Base-by-base conservation (phyloP, 2,113 vertebrate genomes). In the Trinectes maculatus region DNA sequence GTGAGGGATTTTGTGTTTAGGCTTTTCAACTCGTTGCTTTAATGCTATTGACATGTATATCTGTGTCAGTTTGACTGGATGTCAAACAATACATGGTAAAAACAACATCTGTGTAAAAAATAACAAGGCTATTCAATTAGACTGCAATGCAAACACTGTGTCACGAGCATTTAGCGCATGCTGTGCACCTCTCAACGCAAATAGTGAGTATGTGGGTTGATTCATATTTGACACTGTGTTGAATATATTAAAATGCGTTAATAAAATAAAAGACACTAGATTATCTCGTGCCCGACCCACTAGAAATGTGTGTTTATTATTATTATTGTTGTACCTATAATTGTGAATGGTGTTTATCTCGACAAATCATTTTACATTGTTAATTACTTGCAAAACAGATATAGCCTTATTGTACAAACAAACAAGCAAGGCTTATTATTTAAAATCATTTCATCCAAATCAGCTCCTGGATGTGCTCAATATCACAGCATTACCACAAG, bases 111-210 rank as follows among this genome's bases (percentile, higher is more conserved):
- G 71, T 52, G 62, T 72, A 67, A 69, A 74, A 52, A 63, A 33
- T 51, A 74, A 80, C 71, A 72, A 36, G 58, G 61, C 42, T 52
- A 74, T 80, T 77, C 51, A 66, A 72, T 80, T 76, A 80, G 62
- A 57, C 43, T 15, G 22, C 56, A 48, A 71, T 61, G 63, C 74
- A 76, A 81, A 71, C 8, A 33, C 37, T 47, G 73, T 66, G 79
- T 77, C 87, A 81, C 29, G 63, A 76, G 54, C 33, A 48, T 72
- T 83, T 53, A 77, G 51, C 16, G 5, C 72, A 57, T 48, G 66
- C 64, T 76, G 71, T 46, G 68, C 51, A 49, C 28, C 40, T 42
- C 65, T 74, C 56, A 40, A 76, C 70, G 74, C 60, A 83, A 76
- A 84, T 72, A 13, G 49, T 53, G 52, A 51, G 24, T 56, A 52